These are phyloP conservation scores for Saturnia japonica DNA, from an alignment of 2,888 invertebrate species.

Conservation along the genomic window DNA sequence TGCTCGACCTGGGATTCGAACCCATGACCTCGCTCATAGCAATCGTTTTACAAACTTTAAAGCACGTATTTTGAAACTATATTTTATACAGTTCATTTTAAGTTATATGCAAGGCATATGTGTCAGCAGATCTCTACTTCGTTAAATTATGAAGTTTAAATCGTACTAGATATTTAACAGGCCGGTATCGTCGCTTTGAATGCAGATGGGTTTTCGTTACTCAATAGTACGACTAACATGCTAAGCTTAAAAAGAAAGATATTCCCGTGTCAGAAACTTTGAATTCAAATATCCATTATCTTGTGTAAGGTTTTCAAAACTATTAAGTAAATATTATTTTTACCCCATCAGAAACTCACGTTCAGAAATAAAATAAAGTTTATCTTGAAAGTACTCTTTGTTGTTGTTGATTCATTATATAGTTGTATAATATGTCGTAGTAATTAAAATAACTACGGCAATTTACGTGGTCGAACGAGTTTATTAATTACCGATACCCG, in stretches of 20 bases:
- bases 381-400: not conserved
- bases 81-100: not conserved
- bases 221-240: not conserved
- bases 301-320: not conserved
- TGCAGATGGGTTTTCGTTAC: not conserved
- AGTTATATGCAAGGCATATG: not conserved
- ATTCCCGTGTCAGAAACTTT: not conserved
- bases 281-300: not conserved
- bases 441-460: conserved; percentile 43
- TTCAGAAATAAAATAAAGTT: conserved; percentile 1
- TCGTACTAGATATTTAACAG: not conserved
- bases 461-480: conserved; percentile 55
- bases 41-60: too few species aligned
- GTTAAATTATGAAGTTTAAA: not conserved
- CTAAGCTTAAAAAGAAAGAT: not conserved
- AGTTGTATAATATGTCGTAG: conserved; percentile 28
- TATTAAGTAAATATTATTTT: not conserved
- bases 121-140: not conserved
- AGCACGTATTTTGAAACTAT: not conserved
- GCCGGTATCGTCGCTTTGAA: not conserved
- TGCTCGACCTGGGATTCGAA: too few species aligned
- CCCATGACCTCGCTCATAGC: too few species aligned
- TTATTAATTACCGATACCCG: conserved; percentile 60
- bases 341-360: not conserved
- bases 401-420: not conserved